A percentile compares a stretch with the other conserved stretches of the same genome.
These are phyloP conservation scores for Decapterus maruadsi DNA, from an alignment of 2,797 vertebrate species.

Conservation along the genomic window DNA sequence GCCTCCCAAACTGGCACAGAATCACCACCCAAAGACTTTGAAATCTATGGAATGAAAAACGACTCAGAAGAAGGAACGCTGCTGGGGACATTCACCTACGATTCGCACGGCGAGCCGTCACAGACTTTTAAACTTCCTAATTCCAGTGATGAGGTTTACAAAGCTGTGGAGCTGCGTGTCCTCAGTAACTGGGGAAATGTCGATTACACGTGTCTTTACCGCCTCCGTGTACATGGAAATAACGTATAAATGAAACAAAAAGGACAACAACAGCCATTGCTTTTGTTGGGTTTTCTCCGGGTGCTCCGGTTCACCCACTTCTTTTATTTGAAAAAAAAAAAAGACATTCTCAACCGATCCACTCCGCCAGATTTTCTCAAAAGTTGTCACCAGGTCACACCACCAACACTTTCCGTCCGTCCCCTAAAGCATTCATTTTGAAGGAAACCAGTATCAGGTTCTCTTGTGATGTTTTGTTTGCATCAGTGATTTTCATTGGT, in stretches of 20 bases:
- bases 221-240: constrained; percentile 93
- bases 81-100: constrained; percentile 90
- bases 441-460: too few species aligned
- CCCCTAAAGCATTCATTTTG: too few species aligned
- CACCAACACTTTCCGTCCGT: too few species aligned
- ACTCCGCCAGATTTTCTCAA: too few species aligned
- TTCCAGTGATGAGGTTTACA: constrained; percentile 65
- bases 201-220: constrained; percentile 94
- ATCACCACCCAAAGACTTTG: constrained; percentile 93
- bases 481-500: too few species aligned
- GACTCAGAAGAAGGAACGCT: constrained; percentile 89
- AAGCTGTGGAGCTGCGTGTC: constrained; percentile 89
- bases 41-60: constrained; percentile 86
- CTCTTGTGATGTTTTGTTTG: too few species aligned
- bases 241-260: not conserved
- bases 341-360: too few species aligned
- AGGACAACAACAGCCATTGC: too few species aligned
- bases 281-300: too few species aligned
- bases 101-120: constrained; percentile 87
- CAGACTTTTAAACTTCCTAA: constrained; percentile 90
- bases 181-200: constrained; percentile 94
- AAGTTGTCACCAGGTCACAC: too few species aligned
- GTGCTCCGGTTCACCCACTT: too few species aligned
- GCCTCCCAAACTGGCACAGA: constrained; percentile 92
- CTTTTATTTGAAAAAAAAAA: too few species aligned